phyloP scores from a whole-genome alignment of 2,797 vertebrate genomes.

The Crocidura indochinensis region DNA sequence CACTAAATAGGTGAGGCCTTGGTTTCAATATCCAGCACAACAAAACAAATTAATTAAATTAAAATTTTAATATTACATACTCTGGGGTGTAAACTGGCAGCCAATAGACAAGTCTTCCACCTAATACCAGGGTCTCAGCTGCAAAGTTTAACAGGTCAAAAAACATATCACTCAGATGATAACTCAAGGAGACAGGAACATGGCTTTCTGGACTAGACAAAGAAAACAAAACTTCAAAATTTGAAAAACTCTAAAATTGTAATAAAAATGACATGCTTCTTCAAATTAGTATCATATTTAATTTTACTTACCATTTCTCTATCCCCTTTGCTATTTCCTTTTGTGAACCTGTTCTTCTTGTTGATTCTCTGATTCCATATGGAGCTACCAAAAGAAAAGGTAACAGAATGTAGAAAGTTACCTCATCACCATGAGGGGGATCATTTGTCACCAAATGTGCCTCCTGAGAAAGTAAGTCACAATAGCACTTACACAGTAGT shows the following conservation, averaged over 20 bases:
- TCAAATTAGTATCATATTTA: slow-evolving; percentile 49
- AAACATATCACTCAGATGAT: slow-evolving; percentile 98
- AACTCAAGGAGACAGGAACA: slow-evolving; percentile 95
- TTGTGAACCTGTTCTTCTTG: slow-evolving; percentile 95
- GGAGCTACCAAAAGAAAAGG: slow-evolving; percentile 92
- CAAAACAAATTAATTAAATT: too few relatives aligned
- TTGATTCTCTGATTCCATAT: slow-evolving; percentile 98
- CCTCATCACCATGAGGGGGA: background rate
- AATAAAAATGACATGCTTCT: slow-evolving; percentile 34
- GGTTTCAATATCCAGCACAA: too few relatives aligned
- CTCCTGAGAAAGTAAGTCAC: background rate
- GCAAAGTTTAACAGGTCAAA: slow-evolving; percentile 97
- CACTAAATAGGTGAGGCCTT: too few relatives aligned
- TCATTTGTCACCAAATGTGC: background rate
- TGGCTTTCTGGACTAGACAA: slow-evolving; percentile 93
- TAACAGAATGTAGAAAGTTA: slow-evolving; percentile 47
- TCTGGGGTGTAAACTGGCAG: slow-evolving; percentile 97
- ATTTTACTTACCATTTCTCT: slow-evolving; percentile 93
- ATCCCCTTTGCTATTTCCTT: slow-evolving; percentile 93
- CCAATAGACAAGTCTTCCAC: slow-evolving; percentile 98
- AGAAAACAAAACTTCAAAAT: slow-evolving; percentile 76
- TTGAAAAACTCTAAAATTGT: slow-evolving; percentile 31
- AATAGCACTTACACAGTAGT: background rate
- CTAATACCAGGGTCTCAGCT: slow-evolving; percentile 93
- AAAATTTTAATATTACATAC: slow-evolving; percentile 90